These are phyloP conservation scores for Mactromeris polynyma DNA, from an alignment of 2,888 invertebrate genomes.

Conservation along the genomic window DNA sequence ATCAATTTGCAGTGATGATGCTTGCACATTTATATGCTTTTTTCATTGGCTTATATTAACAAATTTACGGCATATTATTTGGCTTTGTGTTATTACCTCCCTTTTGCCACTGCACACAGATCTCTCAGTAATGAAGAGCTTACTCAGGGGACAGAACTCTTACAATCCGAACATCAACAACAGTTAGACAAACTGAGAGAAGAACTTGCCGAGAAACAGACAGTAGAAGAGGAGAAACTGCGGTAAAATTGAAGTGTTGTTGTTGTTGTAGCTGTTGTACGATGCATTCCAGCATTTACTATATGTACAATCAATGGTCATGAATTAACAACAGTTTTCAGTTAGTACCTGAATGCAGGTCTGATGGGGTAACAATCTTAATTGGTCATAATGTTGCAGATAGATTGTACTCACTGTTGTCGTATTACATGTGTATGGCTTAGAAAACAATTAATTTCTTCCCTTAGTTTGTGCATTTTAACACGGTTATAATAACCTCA, in stretches of 20 bases:
- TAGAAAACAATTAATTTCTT: no score
- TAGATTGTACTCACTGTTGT: no score
- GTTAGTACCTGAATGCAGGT: no score
- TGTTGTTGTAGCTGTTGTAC: background rate
- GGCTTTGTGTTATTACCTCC: slow-evolving; percentile 23
- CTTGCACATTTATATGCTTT: slow-evolving; percentile 20
- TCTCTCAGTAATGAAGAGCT: slow-evolving; percentile 50
- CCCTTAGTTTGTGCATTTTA: no score
- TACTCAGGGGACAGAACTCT: slow-evolving; percentile 71
- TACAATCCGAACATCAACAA: slow-evolving; percentile 69
- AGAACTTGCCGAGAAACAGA: slow-evolving; percentile 68
- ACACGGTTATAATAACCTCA: no score
- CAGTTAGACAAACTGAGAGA: slow-evolving; percentile 70
- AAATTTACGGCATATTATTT: background rate
- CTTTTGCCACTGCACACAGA: slow-evolving; percentile 42
- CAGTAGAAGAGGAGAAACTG: slow-evolving; percentile 72
- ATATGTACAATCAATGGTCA: no score
- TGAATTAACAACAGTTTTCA: no score
- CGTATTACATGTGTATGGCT: no score
- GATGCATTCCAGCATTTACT: no score
- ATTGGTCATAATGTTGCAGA: no score
- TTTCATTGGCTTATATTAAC: slow-evolving; percentile 20
- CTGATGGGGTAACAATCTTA: no score
- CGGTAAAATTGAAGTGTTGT: slow-evolving; percentile 68
- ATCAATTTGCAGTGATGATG: background rate